These are phyloP conservation scores for Rugalucina vietnamica DNA, from an alignment of 2,888 invertebrate genomes.

Conservation along the genomic window DNA sequence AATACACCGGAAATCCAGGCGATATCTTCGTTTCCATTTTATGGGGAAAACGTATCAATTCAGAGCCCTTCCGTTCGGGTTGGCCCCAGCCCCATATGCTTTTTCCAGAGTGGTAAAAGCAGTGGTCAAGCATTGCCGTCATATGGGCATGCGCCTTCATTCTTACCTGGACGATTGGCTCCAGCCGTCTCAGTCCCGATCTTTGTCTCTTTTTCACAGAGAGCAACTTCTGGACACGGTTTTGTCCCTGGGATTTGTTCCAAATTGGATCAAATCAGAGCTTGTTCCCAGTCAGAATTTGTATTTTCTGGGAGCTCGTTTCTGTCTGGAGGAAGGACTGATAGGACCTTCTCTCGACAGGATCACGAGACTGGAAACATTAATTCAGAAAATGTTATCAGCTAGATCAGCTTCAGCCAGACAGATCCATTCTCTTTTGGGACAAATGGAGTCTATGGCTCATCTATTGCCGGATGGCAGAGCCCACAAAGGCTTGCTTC, in stretches of 20 bases:
- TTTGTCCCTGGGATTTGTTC: neutral
- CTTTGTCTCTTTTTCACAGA: neutral
- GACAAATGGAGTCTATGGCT: neutral
- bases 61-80: neutral
- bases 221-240: neutral
- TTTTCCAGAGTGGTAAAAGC: neutral
- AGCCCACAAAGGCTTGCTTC: neutral
- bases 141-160: neutral
- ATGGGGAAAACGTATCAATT: neutral
- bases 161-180: neutral
- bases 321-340: neutral
- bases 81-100: neutral
- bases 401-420: neutral
- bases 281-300: neutral
- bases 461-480: neutral
- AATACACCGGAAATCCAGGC: neutral
- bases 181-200: neutral
- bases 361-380: too few species aligned
- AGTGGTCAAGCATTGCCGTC: neutral
- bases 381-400: too few species aligned
- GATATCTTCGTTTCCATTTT: neutral
- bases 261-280: neutral
- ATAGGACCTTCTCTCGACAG: neutral
- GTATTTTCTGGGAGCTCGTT: neutral
- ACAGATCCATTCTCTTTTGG: neutral